A percentile compares a stretch with the other conserved stretches of the same genome.
phyloP scores from a whole-genome alignment of 2,888 invertebrate genomes.

The Amaurobius ferox region DNA sequence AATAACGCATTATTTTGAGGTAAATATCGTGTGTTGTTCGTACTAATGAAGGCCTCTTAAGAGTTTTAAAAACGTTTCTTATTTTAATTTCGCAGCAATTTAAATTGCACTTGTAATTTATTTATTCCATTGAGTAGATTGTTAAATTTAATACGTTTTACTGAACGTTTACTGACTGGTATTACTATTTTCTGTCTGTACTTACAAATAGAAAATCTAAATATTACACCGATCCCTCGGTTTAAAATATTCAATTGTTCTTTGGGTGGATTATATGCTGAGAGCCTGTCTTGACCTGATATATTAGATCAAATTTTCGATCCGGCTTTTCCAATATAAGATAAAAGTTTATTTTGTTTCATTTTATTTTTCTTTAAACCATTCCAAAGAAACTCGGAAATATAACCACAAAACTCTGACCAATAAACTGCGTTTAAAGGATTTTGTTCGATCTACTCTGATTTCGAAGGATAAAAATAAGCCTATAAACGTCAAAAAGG shows the following conservation, averaged over 20 bases:
- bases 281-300: constrained; percentile 10
- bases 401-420: constrained; percentile 24
- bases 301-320: constrained; percentile 30
- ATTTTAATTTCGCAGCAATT: too few relatives aligned
- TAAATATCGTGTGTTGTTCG: too few relatives aligned
- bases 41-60: too few relatives aligned
- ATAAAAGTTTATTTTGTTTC: not conserved
- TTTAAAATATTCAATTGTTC: not conserved
- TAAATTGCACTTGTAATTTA: too few relatives aligned
- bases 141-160: too few relatives aligned
- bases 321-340: not conserved
- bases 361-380: not conserved
- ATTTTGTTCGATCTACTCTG: constrained; percentile 35
- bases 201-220: not conserved
- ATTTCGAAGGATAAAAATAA: constrained; percentile 40
- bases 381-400: not conserved
- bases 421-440: constrained; percentile 45
- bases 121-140: too few relatives aligned
- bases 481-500: constrained; percentile 21
- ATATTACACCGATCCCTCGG: not conserved
- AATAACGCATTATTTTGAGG: too few relatives aligned
- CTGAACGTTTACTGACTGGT: too few relatives aligned
- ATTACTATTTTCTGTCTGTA: too few relatives aligned
- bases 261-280: constrained; percentile 13
- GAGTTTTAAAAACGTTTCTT: too few relatives aligned